These are phyloP conservation scores for Hypotaenidia okinawae DNA, from an alignment of 2,797 vertebrate genomes.

Conservation along the genomic window DNA sequence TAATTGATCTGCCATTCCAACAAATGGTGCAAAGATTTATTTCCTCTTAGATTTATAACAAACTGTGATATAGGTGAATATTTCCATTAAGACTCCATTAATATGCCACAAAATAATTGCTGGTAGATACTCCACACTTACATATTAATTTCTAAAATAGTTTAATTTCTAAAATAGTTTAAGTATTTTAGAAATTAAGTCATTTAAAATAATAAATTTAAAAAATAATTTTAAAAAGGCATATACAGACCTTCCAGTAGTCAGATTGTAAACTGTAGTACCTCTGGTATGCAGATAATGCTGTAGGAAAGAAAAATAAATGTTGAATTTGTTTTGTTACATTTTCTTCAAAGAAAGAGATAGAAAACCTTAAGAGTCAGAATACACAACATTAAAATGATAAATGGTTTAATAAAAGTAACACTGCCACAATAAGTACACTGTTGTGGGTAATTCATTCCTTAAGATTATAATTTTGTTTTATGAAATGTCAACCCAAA, in stretches of 20 bases:
- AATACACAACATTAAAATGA: constrained; percentile 42
- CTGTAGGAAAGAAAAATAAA: constrained; percentile 77
- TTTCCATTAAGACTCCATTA: not conserved
- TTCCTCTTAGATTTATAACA: not conserved
- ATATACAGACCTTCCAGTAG: constrained; percentile 95
- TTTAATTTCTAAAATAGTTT: too few relatives aligned
- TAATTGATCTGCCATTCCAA: not conserved
- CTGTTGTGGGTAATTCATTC: constrained; percentile 39
- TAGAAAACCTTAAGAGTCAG: constrained; percentile 38
- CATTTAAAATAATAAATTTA: not conserved
- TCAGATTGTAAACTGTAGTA: constrained; percentile 99
- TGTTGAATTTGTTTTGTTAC: constrained; percentile 29
- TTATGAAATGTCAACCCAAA: constrained; percentile 40
- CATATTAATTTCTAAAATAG: too few relatives aligned
- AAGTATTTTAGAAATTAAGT: not conserved
- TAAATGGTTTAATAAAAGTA: constrained; percentile 60
- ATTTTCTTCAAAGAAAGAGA: constrained; percentile 43
- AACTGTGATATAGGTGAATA: not conserved
- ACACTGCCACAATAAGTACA: constrained; percentile 20
- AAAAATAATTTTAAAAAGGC: too few relatives aligned
- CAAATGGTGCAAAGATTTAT: not conserved
- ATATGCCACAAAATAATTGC: not conserved
- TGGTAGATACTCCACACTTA: not conserved
- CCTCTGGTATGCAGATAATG: constrained; percentile 99
- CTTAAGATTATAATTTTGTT: constrained; percentile 41